Conservation (phyloP, 2,113 vertebrate species). For the Steatornis caripensis region DNA sequence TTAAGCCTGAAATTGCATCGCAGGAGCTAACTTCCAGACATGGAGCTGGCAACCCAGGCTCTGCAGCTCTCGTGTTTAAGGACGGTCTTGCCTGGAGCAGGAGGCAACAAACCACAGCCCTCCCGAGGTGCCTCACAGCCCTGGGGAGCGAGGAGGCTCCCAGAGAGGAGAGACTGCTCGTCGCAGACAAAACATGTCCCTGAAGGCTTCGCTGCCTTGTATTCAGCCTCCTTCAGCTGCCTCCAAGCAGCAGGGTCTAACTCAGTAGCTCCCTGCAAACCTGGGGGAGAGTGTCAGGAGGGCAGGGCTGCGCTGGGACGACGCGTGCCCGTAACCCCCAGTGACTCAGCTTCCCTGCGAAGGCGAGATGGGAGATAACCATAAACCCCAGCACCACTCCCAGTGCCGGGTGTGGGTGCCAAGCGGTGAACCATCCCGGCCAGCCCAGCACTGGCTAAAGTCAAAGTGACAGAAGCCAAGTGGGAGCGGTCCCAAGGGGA, state of each 20-base stretch:
- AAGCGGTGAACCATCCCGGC: neutral
- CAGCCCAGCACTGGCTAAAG: neutral
- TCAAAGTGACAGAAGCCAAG: fast-evolving
- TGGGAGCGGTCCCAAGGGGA: neutral
- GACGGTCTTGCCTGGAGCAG: neutral
- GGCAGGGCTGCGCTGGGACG: fast-evolving
- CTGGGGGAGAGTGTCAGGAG: neutral
- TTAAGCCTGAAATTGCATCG: neutral
- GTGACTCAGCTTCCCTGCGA: neutral
- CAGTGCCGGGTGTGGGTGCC: neutral
- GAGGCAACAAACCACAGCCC: neutral
- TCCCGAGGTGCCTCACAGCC: neutral
- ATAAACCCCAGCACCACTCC: neutral
- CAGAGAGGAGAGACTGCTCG: neutral
- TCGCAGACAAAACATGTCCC: neutral
- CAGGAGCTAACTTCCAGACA: neutral
- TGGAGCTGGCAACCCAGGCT: neutral
- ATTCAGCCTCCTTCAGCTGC: neutral
- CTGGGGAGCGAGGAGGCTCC: neutral
- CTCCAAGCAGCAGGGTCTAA: neutral
- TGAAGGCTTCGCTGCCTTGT: neutral
- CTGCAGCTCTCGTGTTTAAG: neutral
- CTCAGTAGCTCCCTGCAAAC: neutral
- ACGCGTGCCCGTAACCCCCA: neutral
- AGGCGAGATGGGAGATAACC: neutral